Conservation (phyloP, 1,140 invertebrate genomes). For the Drosophila tsacasi region DNA sequence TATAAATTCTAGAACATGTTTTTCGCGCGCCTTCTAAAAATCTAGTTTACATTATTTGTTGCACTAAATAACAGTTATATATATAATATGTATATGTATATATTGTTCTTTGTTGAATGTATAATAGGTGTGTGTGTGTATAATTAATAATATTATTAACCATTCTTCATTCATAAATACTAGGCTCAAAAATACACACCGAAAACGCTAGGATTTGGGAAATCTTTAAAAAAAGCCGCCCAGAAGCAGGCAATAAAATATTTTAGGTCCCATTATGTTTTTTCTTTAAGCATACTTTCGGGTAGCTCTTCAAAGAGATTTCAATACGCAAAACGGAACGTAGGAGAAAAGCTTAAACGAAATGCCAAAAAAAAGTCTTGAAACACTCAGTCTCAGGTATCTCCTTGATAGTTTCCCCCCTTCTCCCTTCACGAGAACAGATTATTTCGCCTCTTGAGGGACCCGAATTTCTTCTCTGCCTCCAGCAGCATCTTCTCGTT, state of each 20-base stretch:
- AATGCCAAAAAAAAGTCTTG: conserved; percentile 46
- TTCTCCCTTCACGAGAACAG: conserved; percentile 87
- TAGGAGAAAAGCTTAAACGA: conserved; percentile 44
- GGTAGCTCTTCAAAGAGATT: not conserved
- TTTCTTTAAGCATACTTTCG: not conserved
- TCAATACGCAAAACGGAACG: conserved; percentile 6
- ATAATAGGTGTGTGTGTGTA: conserved; percentile 29
- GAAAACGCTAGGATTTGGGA: conserved; percentile 1
- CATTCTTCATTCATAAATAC: conserved; percentile 51
- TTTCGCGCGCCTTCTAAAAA: conserved; percentile 19
- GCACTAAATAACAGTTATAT: conserved; percentile 74
- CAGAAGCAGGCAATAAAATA: not conserved
- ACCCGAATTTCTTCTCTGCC: conserved; percentile 88
- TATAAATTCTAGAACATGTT: conserved; percentile 74
- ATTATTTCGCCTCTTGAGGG: conserved; percentile 89
- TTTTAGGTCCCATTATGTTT: not conserved
- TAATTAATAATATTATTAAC: conserved; percentile 24
- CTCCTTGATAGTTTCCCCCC: conserved; percentile 26
- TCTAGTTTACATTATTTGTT: conserved; percentile 57
- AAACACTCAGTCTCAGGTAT: conserved; percentile 63
- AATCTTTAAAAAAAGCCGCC: not conserved
- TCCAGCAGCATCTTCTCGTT: conserved; percentile 86
- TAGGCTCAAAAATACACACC: conserved; percentile 64
- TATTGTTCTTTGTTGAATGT: conserved; percentile 52
- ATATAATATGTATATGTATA: conserved; percentile 24